phyloP scores from a whole-genome alignment of 2,797 vertebrate species.

The Malurus splendens region DNA sequence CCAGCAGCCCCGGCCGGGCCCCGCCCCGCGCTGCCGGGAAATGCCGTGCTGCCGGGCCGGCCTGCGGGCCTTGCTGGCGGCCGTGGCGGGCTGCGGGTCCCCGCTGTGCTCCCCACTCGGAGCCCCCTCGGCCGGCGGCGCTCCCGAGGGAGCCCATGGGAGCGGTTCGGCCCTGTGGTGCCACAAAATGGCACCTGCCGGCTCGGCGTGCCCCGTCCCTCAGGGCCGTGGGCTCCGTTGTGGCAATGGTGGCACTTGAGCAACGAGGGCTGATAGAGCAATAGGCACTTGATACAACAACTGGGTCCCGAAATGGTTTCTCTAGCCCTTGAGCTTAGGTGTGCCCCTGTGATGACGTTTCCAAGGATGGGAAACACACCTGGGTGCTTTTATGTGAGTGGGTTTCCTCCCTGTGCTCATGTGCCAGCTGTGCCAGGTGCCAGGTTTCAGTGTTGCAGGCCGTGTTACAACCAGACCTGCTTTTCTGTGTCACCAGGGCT shows the following conservation, averaged over 20 bases:
- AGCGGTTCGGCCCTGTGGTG: background rate
- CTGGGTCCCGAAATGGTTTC: fast-evolving
- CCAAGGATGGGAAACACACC: background rate
- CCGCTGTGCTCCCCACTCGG: background rate
- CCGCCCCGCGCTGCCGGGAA: background rate
- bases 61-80: background rate
- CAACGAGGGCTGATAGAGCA: background rate
- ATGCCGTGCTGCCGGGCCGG: background rate
- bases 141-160: background rate
- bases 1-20: background rate
- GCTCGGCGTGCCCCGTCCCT: fast-evolving
- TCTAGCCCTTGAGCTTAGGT: background rate
- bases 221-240: fast-evolving
- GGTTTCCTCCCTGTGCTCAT: background rate
- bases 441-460: fast-evolving
- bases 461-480: background rate
- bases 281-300: background rate
- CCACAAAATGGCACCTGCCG: slow-evolving; percentile 5
- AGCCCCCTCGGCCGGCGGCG: fast-evolving
- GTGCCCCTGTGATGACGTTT: background rate
- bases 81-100: fast-evolving
- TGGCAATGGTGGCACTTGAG: fast-evolving
- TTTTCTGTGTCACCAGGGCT: background rate
- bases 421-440: fast-evolving
- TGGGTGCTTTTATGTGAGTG: fast-evolving